These are phyloP conservation scores for Myripristis murdjan DNA, from an alignment of 2,797 vertebrate genomes.

Conservation along the genomic window DNA sequence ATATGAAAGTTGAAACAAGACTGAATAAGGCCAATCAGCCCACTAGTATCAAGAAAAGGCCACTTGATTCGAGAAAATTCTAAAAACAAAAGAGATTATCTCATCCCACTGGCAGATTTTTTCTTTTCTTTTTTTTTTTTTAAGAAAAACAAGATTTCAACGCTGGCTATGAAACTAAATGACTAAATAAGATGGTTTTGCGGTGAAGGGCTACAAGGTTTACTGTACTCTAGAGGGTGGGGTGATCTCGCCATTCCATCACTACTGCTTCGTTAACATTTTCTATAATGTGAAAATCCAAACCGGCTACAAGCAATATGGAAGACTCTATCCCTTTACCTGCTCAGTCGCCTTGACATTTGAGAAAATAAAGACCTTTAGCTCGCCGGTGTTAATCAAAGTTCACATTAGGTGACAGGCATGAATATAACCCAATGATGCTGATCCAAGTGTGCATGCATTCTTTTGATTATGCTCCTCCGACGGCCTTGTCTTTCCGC, in stretches of 20 bases:
- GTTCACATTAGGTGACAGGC: conserved; percentile 64
- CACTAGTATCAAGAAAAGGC: too few relatives aligned
- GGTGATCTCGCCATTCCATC: conserved; percentile 73
- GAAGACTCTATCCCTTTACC: conserved; percentile 61
- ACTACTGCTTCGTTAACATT: conserved; percentile 79
- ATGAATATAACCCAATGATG: conserved; percentile 59
- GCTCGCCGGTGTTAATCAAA: conserved; percentile 56
- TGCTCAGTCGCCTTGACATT: conserved; percentile 74
- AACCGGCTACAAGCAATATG: conserved; percentile 72
- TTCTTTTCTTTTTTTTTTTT: too few relatives aligned
- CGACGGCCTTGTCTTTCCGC: conserved; percentile 23
- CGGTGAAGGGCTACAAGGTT: too few relatives aligned
- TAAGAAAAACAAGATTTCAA: too few relatives aligned
- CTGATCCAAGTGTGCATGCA: conserved; percentile 57
- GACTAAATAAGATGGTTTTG: too few relatives aligned
- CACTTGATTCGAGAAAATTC: too few relatives aligned
- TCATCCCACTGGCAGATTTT: too few relatives aligned
- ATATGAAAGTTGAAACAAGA: too few relatives aligned
- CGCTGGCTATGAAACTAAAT: too few relatives aligned
- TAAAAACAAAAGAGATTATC: too few relatives aligned
- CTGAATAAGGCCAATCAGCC: too few relatives aligned
- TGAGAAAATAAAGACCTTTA: conserved; percentile 65
- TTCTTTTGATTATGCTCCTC: conserved; percentile 54
- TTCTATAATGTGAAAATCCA: conserved; percentile 73
- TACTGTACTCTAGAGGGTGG: conserved; percentile 58